Conservation (phyloP, 1,140 invertebrate genomes). For the Cyphomyrmex costatus region DNA sequence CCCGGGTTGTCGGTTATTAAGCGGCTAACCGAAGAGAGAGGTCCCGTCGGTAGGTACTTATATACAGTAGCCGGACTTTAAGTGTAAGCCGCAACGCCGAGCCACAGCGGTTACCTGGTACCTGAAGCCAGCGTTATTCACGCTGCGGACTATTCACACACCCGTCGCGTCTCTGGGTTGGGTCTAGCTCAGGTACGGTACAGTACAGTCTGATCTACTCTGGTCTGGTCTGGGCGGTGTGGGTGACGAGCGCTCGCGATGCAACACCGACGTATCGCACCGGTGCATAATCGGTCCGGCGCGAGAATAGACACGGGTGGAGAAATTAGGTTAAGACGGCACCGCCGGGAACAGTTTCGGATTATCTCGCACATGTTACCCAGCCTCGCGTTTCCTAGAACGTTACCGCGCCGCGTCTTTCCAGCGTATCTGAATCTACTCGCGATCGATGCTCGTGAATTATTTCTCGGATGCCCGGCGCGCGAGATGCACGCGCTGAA, state of each 20-base stretch:
- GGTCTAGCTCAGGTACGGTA: background rate
- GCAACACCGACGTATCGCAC: slow-evolving; percentile 43
- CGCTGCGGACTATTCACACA: background rate
- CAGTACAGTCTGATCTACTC: background rate
- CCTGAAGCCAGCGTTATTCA: slow-evolving; percentile 47
- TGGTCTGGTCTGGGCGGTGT: slow-evolving; percentile 21
- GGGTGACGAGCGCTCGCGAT: slow-evolving; percentile 14
- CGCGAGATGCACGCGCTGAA: slow-evolving; percentile 28
- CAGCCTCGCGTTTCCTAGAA: slow-evolving; percentile 54
- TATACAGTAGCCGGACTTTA: slow-evolving; percentile 47
- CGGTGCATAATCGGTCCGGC: slow-evolving; percentile 72
- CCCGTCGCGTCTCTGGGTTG: background rate
- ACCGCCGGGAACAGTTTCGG: slow-evolving; percentile 78
- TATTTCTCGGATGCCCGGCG: slow-evolving; percentile 46
- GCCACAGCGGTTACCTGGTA: slow-evolving; percentile 53
- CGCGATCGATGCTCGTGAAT: slow-evolving; percentile 67
- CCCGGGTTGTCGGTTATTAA: slow-evolving; percentile 67
- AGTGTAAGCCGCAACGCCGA: slow-evolving; percentile 63
- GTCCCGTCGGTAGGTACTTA: slow-evolving; percentile 54
- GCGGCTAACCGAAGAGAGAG: slow-evolving; percentile 68
- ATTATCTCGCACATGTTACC: slow-evolving; percentile 78
- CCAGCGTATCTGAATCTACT: slow-evolving; percentile 53
- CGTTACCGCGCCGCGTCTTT: slow-evolving; percentile 33
- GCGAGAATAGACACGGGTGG: slow-evolving; percentile 71
- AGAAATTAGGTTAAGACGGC: slow-evolving; percentile 81